phyloP scores from a whole-genome alignment of 2,888 invertebrate genomes.

The Platycheirus rosarum region DNA sequence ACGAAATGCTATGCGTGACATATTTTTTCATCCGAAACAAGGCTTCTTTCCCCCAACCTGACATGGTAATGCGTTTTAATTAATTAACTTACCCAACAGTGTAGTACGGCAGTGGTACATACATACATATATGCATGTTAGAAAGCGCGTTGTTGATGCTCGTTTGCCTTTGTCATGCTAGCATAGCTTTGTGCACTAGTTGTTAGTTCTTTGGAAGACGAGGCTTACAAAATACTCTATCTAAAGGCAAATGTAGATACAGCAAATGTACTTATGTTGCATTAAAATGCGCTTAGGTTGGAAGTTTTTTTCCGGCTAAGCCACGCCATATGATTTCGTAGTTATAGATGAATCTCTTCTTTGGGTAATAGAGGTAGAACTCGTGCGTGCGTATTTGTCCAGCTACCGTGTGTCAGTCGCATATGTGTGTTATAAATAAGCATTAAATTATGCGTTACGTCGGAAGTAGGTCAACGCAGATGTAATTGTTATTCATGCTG shows the following conservation, averaged over 20 bases:
- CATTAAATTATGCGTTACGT: slow-evolving; percentile 69
- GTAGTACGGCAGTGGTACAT: slow-evolving; percentile 11
- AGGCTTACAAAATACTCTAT: slow-evolving; percentile 24
- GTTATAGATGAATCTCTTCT: slow-evolving; percentile 19
- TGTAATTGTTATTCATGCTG: slow-evolving; percentile 65
- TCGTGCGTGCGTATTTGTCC: slow-evolving; percentile 32
- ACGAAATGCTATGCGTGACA: slow-evolving; percentile 70
- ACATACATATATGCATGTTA: slow-evolving; percentile 20
- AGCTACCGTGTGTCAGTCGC: slow-evolving; percentile 25
- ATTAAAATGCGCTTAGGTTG: slow-evolving; percentile 58
- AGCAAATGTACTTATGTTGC: slow-evolving; percentile 23
- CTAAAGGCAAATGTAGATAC: background rate
- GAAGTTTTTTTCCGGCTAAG: slow-evolving; percentile 24
- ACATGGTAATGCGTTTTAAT: slow-evolving; percentile 71
- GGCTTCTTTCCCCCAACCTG: slow-evolving; percentile 57
- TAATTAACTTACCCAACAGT: slow-evolving; percentile 68
- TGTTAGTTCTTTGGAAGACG: slow-evolving; percentile 37
- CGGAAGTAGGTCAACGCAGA: slow-evolving; percentile 66
- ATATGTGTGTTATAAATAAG: slow-evolving; percentile 24
- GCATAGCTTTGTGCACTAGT: slow-evolving; percentile 56
- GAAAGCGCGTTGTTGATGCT: slow-evolving; percentile 36
- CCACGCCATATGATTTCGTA: slow-evolving; percentile 19
- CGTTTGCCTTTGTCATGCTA: slow-evolving; percentile 41
- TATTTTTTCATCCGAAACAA: slow-evolving; percentile 54
- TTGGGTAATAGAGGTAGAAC: slow-evolving; percentile 29